Evolutionary conservation across 2,888 invertebrate species (phyloP), one percentile per base, ranked within the genome.

Genomic region (Drosophila basisetae): DNA sequence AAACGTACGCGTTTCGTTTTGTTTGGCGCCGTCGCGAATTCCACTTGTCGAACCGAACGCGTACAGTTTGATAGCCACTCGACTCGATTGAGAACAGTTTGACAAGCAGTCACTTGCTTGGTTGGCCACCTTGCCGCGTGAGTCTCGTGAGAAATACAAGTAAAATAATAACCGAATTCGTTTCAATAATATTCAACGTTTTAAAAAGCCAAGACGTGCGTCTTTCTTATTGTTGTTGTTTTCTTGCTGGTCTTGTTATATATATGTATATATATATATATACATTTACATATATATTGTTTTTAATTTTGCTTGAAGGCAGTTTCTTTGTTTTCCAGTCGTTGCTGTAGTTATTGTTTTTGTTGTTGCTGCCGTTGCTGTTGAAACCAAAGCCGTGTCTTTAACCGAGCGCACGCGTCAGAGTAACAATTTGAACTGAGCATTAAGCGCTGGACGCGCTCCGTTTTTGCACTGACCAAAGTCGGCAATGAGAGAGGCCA

Each of bases 241-340:
- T 30, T 52, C 64, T 43, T 68, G 58, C 47, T 70, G 39, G 68
- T 70, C 31, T 68, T 82, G 47, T 73, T 52, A 50, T 7, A 16
- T 47, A 22, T 43, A 43, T 6, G 22, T 13, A 13, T 47, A 43
- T 22, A 13, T 47, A 47, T 47, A 47, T 22, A 43, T 13, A 13
- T 22, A 43, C 13, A 22, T 22, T 22, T 22, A 13, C 7, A 22
- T 22, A 7, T 18, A 1, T 41, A 16, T 31, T 22, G n/a, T 56
- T 10, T 43, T 6, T 18, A 22, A 68, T 72, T 68, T 78, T 80
- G 70, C 79, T 68, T 52, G 53, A 69, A 68, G 73, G 71, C 80
- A 75, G 81, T 85, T 85, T 89, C 89, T 89, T 84, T 84, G 80
- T 84, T 81, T 84, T 67, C 68, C 69, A 73, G 80, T 82, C 72